These are phyloP conservation scores for Amorpha juglandis DNA, from an alignment of 2,888 invertebrate genomes.

Conservation along the genomic window DNA sequence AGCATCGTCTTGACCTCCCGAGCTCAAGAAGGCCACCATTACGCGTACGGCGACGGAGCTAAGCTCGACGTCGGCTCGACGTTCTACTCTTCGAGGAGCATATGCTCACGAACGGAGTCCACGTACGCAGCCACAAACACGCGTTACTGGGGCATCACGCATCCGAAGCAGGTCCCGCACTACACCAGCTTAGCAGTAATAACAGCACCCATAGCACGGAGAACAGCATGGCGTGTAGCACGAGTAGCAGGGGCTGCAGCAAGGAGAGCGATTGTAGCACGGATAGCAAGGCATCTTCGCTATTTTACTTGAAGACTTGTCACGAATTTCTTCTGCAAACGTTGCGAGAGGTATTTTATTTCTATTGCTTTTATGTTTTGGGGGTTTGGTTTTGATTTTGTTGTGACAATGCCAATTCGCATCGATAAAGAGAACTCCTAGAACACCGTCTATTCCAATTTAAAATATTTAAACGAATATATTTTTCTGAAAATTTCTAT, in stretches of 20 bases:
- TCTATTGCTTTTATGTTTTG: conserved; percentile 8
- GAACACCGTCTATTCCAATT: neutral
- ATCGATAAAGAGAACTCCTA: conserved; percentile 41
- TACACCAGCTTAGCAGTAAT: conserved; percentile 32
- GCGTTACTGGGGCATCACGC: conserved; percentile 23
- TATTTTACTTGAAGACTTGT: conserved; percentile 45
- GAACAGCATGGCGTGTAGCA: conserved; percentile 57
- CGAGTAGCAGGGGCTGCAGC: conserved; percentile 54
- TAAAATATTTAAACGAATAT: neutral
- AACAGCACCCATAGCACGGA: conserved; percentile 53
- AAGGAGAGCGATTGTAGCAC: conserved; percentile 48
- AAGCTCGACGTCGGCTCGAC: conserved; percentile 36
- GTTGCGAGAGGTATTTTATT: neutral
- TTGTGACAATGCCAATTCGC: conserved; percentile 37
- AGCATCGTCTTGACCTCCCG: conserved; percentile 32
- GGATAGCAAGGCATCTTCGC: conserved; percentile 59
- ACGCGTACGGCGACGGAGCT: conserved; percentile 33
- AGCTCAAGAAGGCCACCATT: conserved; percentile 38
- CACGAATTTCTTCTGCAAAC: neutral
- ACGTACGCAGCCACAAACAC: conserved; percentile 9
- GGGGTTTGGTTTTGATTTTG: conserved; percentile 53
- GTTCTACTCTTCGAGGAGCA: conserved; percentile 40
- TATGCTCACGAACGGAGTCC: conserved; percentile 25
- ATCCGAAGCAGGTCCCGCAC: conserved; percentile 6
- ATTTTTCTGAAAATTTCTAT: neutral